Evolutionary conservation across 2,113 vertebrate genomes (phyloP).

Genomic region (Leiothrix lutea): DNA sequence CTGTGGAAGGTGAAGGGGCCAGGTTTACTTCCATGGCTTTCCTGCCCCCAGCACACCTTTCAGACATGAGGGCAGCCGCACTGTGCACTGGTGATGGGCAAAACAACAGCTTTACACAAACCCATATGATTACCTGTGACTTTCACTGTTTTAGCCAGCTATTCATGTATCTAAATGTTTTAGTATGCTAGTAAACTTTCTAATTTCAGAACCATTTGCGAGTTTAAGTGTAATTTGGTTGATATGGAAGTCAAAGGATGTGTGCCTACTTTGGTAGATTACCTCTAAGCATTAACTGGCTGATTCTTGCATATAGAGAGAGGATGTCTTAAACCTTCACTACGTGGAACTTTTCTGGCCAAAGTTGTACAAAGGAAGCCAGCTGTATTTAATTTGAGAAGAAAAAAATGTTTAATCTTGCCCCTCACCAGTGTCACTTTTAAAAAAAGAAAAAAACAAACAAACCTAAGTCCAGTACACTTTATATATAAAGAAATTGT

Average conservation of each 20-base stretch:
- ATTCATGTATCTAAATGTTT: conserved; percentile 57
- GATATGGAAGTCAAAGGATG: not conserved
- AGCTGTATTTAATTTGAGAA: conserved; percentile 20
- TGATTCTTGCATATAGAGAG: not conserved
- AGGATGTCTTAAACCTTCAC: conserved; percentile 23
- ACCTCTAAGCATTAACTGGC: conserved; percentile 19
- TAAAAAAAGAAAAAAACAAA: conserved; percentile 6
- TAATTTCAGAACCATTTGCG: conserved; percentile 56
- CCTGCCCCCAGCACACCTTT: conserved; percentile 73
- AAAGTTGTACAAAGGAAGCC: conserved; percentile 55
- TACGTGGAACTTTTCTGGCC: conserved; percentile 44
- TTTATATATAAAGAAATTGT: conserved; percentile 51
- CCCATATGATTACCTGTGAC: conserved; percentile 41
- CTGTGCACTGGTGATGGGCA: conserved; percentile 74
- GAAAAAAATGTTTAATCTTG: not conserved
- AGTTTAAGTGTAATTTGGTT: conserved; percentile 28
- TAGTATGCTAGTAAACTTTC: conserved; percentile 42
- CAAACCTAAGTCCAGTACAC: conserved; percentile 57
- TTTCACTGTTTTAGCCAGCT: conserved; percentile 51
- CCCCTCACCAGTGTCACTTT: conserved; percentile 68
- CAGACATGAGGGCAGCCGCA: conserved; percentile 63
- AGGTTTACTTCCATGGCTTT: conserved; percentile 59
- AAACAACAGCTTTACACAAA: conserved; percentile 59
- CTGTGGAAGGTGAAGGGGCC: conserved; percentile 53
- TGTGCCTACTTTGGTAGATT: conserved; percentile 35